phyloP scores from a whole-genome alignment of 2,888 invertebrate genomes.

The Aradus depressus region DNA sequence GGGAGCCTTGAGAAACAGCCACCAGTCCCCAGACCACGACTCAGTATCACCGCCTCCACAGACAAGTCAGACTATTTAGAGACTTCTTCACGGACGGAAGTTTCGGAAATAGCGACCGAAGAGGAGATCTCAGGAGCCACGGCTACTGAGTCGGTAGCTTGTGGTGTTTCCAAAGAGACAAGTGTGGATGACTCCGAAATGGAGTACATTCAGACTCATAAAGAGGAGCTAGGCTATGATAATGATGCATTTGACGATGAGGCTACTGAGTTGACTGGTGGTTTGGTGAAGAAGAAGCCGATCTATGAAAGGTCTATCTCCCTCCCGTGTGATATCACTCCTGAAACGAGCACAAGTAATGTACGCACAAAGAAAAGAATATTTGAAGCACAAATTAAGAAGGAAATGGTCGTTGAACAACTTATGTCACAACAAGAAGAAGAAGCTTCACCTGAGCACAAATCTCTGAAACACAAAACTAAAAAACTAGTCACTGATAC shows the following conservation, averaged over 20 bases:
- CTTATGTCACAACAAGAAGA: conserved; percentile 40
- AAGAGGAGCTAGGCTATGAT: conserved; percentile 28
- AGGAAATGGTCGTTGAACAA: conserved; percentile 45
- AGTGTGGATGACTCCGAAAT: conserved; percentile 32
- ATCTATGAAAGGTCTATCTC: conserved; percentile 42
- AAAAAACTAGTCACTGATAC: conserved; percentile 31
- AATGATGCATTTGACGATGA: conserved; percentile 39
- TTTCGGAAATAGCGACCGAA: conserved; percentile 27
- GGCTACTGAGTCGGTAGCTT: conserved; percentile 32
- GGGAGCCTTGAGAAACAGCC: conserved; percentile 35
- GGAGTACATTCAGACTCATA: conserved; percentile 29
- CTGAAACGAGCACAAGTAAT: conserved; percentile 41
- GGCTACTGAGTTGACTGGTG: conserved; percentile 21
- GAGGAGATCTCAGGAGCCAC: conserved; percentile 28
- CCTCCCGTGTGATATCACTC: conserved; percentile 41
- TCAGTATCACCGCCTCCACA: conserved; percentile 27
- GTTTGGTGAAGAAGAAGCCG: conserved; percentile 36
- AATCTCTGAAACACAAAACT: conserved; percentile 34
- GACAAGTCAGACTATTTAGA: conserved; percentile 31
- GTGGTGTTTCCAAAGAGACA: conserved; percentile 28
- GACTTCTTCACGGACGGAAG: conserved; percentile 28
- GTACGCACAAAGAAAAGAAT: conserved; percentile 46
- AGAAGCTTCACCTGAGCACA: conserved; percentile 41
- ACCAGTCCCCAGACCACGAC: conserved; percentile 40
- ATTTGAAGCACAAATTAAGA: conserved; percentile 49